A percentile compares a stretch with the other conserved stretches of the same genome.
Evolutionary conservation across 2,113 vertebrate species (phyloP).

Genomic region (Chlamydotis undulata): DNA sequence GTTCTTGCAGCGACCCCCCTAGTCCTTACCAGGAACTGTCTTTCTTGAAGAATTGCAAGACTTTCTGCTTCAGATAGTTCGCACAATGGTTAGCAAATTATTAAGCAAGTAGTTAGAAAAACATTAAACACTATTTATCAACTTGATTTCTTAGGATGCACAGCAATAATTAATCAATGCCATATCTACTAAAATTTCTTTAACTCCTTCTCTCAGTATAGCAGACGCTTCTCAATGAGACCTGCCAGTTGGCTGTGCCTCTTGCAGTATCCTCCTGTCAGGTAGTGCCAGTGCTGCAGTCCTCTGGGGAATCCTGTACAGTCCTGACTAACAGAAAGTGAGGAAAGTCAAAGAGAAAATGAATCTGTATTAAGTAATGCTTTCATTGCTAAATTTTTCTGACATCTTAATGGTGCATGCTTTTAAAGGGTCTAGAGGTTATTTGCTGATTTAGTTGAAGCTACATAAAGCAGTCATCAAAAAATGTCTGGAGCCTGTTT

Average conservation of each 20-base stretch:
- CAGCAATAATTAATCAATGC: no score
- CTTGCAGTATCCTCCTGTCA: background rate
- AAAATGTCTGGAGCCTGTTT: background rate
- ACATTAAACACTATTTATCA: no score
- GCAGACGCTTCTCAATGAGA: background rate
- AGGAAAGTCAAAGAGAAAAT: background rate
- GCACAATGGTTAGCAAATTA: no score
- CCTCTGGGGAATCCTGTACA: background rate
- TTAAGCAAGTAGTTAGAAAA: no score
- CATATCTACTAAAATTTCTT: no score
- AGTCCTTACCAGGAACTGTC: no score
- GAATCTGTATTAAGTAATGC: background rate
- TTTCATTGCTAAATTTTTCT: constrained; percentile 4
- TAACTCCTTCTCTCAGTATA: no score
- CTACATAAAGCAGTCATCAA: background rate
- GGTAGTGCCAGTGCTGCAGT: background rate
- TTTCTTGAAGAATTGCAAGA: no score
- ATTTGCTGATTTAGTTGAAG: constrained; percentile 20
- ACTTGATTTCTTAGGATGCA: no score
- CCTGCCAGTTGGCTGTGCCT: background rate
- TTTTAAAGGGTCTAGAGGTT: constrained; percentile 8
- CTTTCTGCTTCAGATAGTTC: no score
- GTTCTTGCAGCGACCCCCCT: no score
- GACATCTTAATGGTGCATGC: background rate
- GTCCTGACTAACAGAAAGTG: background rate